Conservation (phyloP, 2,888 invertebrate genomes). For the Koerneria pararmatus region DNA sequence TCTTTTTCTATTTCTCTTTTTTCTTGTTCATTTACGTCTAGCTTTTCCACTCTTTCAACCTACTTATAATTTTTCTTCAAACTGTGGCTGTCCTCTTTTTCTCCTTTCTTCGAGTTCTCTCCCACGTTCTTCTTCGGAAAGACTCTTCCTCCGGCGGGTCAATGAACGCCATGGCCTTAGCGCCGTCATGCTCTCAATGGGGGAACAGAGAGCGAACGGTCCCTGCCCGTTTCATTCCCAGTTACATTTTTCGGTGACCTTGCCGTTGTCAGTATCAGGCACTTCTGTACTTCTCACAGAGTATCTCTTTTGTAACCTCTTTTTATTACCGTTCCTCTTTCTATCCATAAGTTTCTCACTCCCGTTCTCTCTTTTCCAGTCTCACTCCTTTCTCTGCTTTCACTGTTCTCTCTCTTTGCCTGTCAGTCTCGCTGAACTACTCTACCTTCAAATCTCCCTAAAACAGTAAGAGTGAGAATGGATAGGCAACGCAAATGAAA, state of each 20-base stretch:
- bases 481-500: neutral
- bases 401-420: conserved; percentile 13
- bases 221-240: neutral
- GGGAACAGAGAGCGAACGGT: too few relatives aligned
- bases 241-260: neutral
- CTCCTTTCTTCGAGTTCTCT: neutral
- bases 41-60: neutral
- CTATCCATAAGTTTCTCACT: too few relatives aligned
- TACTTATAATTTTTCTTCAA: neutral
- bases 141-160: neutral
- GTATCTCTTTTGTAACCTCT: conserved; percentile 10
- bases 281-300: neutral
- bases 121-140: neutral
- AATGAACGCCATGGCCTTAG: too few relatives aligned
- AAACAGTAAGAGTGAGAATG: conserved; percentile 6
- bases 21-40: conserved; percentile 10
- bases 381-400: conserved; percentile 15
- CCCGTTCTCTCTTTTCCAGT: neutral
- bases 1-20: conserved; percentile 1
- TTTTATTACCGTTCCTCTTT: neutral
- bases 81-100: conserved; percentile 16
- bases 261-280: neutral
- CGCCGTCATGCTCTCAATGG: too few relatives aligned
- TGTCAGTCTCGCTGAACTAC: conserved; percentile 9
- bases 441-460: conserved; percentile 12